Conservation (phyloP, 2,113 vertebrate genomes). For the Spermophilus dauricus region DNA sequence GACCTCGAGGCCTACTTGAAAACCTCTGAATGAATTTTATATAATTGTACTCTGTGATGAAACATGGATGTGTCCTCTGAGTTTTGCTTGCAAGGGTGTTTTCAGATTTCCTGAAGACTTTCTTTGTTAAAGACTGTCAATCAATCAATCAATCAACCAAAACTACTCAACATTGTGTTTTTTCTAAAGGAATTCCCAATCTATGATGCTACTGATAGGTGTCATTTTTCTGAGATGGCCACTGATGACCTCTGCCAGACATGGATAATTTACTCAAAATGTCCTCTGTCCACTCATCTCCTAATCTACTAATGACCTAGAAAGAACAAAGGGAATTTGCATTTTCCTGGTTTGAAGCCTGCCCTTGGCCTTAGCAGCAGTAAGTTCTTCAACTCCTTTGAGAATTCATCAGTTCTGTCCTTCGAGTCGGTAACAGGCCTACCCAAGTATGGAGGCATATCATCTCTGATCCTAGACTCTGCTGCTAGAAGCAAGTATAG, state of each 20-base stretch:
- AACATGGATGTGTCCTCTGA: neutral
- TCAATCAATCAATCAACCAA: neutral
- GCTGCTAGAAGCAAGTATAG: neutral
- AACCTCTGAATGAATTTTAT: neutral
- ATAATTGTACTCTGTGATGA: neutral
- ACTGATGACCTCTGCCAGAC: neutral
- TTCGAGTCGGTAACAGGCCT: neutral
- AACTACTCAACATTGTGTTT: neutral
- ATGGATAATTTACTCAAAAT: neutral
- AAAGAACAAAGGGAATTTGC: neutral
- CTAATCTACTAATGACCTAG: neutral
- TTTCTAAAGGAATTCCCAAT: neutral
- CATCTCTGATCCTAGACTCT: neutral
- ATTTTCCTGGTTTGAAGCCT: neutral
- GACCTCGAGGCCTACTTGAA: slow-evolving; percentile 27
- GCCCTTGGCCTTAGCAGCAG: neutral
- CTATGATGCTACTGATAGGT: neutral
- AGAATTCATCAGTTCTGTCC: neutral
- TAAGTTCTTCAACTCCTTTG: neutral
- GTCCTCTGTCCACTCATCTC: neutral
- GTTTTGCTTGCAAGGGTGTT: slow-evolving; percentile 53
- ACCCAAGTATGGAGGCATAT: neutral
- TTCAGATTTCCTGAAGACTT: slow-evolving; percentile 37
- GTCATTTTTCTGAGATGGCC: neutral
- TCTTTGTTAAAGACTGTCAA: neutral